These are phyloP conservation scores for Jacana jacana DNA, from an alignment of 2,113 vertebrate genomes.

Conservation along the genomic window DNA sequence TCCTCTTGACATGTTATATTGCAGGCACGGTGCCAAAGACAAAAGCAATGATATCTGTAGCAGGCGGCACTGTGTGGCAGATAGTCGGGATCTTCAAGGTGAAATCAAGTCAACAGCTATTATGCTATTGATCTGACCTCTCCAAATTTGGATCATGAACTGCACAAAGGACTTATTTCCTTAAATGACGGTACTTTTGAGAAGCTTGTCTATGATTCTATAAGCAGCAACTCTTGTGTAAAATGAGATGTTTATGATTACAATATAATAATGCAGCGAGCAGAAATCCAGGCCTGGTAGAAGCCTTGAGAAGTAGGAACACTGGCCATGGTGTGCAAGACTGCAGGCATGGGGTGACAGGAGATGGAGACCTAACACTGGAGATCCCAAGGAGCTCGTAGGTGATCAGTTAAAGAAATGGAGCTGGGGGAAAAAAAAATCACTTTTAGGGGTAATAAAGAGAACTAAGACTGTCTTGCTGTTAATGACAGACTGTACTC, in stretches of 20 bases:
- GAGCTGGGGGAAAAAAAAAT: too few species aligned
- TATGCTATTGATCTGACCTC: neutral
- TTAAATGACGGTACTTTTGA: neutral
- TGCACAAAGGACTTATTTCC: neutral
- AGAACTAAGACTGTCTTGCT: neutral
- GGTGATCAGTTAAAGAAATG: neutral
- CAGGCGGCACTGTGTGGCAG: rapidly evolving
- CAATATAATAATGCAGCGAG: neutral
- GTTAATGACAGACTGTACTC: neutral
- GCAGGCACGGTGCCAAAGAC: neutral
- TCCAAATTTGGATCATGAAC: neutral
- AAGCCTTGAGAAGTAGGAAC: neutral
- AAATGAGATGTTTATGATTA: neutral
- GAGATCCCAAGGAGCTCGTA: neutral
- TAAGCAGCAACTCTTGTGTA: neutral
- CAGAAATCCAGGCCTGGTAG: neutral
- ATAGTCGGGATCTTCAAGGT: neutral
- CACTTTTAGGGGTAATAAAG: neutral
- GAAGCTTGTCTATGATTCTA: neutral
- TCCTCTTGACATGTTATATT: neutral
- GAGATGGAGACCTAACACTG: neutral
- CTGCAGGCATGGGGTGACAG: neutral
- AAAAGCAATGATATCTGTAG: neutral
- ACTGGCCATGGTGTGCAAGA: neutral
- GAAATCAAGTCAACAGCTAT: neutral